Evolutionary conservation across 1,140 invertebrate species (phyloP).

Genomic region (Drosophila quadrilineata): DNA sequence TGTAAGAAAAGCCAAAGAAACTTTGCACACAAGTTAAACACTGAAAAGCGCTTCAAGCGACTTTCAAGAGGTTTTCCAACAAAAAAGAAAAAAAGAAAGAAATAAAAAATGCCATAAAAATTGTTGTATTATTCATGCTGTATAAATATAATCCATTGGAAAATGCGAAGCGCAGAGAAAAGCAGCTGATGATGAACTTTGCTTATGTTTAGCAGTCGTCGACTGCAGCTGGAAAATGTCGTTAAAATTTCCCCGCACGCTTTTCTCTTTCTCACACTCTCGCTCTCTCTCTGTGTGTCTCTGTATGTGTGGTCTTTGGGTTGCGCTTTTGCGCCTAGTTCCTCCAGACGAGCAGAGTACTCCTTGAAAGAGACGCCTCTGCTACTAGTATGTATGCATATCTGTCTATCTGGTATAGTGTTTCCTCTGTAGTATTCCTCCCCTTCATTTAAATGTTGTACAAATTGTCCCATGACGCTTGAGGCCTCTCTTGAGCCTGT

Average conservation of each 20-base stretch:
- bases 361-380: no score
- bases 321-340: conserved; percentile 14
- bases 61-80: conserved; percentile 58
- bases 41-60: conserved; percentile 65
- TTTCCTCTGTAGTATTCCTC: no score
- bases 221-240: no score
- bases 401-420: no score
- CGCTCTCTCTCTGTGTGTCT: neutral
- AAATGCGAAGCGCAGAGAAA: neutral
- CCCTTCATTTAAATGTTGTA: conserved; percentile 47
- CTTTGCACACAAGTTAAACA: conserved; percentile 77
- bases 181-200: conserved; percentile 13
- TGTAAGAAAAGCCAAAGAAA: conserved; percentile 39
- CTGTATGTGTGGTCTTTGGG: conserved; percentile 39
- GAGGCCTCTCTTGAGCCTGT: conserved; percentile 27
- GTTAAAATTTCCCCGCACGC: conserved; percentile 46
- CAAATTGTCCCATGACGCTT: conserved; percentile 42
- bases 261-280: neutral
- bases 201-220: conserved; percentile 32
- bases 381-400: no score
- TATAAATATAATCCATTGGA: neutral
- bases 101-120: conserved; percentile 11
- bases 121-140: no score
- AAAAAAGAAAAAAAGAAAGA: conserved; percentile 20
- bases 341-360: no score